These are phyloP conservation scores for Glaucopsyche alexis DNA, from an alignment of 2,888 invertebrate genomes.

Conservation along the genomic window DNA sequence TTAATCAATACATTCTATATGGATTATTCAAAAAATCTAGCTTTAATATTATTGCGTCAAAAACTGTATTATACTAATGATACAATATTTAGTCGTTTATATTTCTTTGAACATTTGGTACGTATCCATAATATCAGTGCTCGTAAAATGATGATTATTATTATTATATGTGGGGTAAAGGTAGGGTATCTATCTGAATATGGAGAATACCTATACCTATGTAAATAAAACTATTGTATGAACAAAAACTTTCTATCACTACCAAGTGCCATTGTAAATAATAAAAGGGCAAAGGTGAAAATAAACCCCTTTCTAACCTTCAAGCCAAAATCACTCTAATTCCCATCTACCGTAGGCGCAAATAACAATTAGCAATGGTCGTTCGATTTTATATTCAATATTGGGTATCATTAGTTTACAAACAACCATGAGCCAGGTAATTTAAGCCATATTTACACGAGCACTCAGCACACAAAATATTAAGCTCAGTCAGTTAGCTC, in stretches of 20 bases:
- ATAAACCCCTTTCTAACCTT: not conserved
- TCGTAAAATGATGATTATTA: too few relatives aligned
- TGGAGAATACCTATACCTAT: not conserved
- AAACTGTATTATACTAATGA: too few relatives aligned
- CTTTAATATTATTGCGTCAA: too few relatives aligned
- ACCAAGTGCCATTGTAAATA: not conserved
- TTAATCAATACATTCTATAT: too few relatives aligned
- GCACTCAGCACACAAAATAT: not conserved
- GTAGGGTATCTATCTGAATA: too few relatives aligned
- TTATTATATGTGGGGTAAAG: too few relatives aligned
- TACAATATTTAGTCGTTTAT: too few relatives aligned
- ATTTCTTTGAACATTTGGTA: too few relatives aligned
- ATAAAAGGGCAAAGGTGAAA: not conserved
- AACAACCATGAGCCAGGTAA: not conserved
- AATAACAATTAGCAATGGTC: not conserved
- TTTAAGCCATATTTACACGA: not conserved
- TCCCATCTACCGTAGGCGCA: not conserved
- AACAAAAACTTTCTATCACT: slow-evolving; percentile 16
- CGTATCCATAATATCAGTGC: too few relatives aligned
- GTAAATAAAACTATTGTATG: slow-evolving; percentile 15
- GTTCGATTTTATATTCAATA: slow-evolving; percentile 5
- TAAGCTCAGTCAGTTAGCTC: too few relatives aligned
- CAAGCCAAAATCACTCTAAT: not conserved
- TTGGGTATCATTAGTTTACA: not conserved
- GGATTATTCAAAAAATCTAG: too few relatives aligned